These are phyloP conservation scores for Eufriesea mexicana DNA, from an alignment of 1,140 invertebrate genomes.

Conservation along the genomic window DNA sequence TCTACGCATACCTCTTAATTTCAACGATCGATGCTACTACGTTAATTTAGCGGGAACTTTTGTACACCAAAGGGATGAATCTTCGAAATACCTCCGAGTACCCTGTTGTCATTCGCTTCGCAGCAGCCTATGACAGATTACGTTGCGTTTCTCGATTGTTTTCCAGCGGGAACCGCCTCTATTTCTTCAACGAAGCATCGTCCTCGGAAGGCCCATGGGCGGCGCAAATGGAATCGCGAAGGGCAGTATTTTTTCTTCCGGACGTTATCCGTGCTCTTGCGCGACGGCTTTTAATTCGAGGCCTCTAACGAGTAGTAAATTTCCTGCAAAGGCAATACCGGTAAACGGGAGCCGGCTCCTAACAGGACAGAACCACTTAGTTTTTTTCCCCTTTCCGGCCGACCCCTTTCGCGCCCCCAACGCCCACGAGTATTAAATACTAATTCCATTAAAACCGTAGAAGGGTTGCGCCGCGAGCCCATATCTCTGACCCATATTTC, in stretches of 20 bases:
- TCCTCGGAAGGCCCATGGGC: conserved; percentile 16
- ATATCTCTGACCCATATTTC: conserved; percentile 81
- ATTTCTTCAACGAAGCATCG: not conserved
- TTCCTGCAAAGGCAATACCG: conserved; percentile 65
- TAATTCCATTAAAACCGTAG: conserved; percentile 82
- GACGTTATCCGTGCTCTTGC: conserved; percentile 34
- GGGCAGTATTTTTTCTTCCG: conserved; percentile 58
- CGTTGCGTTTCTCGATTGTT: conserved; percentile 24
- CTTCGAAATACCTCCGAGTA: not conserved
- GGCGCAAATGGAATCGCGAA: conserved; percentile 48
- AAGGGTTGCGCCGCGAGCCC: conserved; percentile 77
- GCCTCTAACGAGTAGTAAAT: conserved; percentile 67
- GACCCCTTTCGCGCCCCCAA: conserved; percentile 58
- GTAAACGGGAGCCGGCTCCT: conserved; percentile 50
- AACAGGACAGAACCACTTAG: conserved; percentile 63
- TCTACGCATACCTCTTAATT: too few relatives aligned
- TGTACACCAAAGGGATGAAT: not conserved
- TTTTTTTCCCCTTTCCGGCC: conserved; percentile 63
- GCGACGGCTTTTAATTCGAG: conserved; percentile 59
- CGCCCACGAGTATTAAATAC: conserved; percentile 79
- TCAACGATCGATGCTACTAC: too few relatives aligned
- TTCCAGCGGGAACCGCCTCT: not conserved
- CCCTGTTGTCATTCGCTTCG: not conserved
- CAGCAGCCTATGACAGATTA: not conserved
- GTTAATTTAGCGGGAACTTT: too few relatives aligned